phyloP scores from a whole-genome alignment of 2,888 invertebrate species.

The Congeria kusceri region DNA sequence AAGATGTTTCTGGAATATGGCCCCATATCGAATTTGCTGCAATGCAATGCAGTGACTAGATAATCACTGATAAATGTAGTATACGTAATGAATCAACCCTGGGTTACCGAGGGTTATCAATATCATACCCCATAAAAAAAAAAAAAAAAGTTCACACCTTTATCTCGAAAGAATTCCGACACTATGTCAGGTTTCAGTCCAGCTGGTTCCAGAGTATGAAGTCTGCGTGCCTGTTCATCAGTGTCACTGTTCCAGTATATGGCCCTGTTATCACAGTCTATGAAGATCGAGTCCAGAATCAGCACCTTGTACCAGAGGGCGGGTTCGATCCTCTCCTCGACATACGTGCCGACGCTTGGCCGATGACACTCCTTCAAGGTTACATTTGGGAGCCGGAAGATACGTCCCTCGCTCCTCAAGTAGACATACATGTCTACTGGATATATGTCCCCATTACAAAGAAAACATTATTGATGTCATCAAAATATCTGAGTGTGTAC shows the following conservation, averaged over 20 bases:
- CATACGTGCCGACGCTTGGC: constrained; percentile 62
- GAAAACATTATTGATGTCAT: no score
- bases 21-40: no score
- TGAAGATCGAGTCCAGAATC: constrained; percentile 75
- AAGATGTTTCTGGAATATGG: no score
- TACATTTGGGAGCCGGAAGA: constrained; percentile 60
- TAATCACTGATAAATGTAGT: no score
- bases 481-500: no score
- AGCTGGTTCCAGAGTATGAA: constrained; percentile 11
- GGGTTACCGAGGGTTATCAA: no score
- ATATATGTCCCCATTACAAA: no score
- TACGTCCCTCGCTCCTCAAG: constrained; percentile 51
- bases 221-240: not conserved
- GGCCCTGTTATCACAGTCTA: constrained; percentile 76
- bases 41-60: no score
- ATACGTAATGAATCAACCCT: no score
- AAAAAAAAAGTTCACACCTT: constrained; percentile 7
- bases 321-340: constrained; percentile 73
- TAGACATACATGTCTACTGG: constrained; percentile 66
- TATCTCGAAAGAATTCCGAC: constrained; percentile 30
- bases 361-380: constrained; percentile 66
- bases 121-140: no score
- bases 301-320: constrained; percentile 81
- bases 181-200: constrained; percentile 1
- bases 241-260: constrained; percentile 67